A percentile compares a stretch with the other conserved stretches of the same genome.
phyloP scores from a whole-genome alignment of 2,888 invertebrate genomes.

The Macaria notata region DNA sequence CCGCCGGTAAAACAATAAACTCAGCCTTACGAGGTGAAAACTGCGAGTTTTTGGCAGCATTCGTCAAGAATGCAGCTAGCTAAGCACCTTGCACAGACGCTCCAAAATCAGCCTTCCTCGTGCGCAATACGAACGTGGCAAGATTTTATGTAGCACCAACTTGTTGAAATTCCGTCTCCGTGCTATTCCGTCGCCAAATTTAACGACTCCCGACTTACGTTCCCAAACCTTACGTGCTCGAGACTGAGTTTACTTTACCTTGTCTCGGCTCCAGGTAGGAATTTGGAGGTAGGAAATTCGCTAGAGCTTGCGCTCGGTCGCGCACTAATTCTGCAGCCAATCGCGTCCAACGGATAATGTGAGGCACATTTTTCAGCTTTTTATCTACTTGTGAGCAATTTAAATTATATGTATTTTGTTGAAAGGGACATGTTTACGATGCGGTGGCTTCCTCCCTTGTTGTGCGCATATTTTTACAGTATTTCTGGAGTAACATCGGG shows the following conservation, averaged over 20 bases:
- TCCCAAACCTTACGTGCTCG: slow-evolving; percentile 47
- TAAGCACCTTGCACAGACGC: slow-evolving; percentile 42
- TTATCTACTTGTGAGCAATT: slow-evolving; percentile 48
- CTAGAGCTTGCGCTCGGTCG: slow-evolving; percentile 72
- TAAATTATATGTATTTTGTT: slow-evolving; percentile 38
- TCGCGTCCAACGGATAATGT: slow-evolving; percentile 68
- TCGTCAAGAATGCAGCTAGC: slow-evolving; percentile 73
- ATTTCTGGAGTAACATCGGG: slow-evolving; percentile 23
- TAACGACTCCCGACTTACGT: slow-evolving; percentile 45
- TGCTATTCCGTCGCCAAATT: slow-evolving; percentile 66
- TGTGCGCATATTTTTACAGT: slow-evolving; percentile 29
- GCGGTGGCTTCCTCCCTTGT: slow-evolving; percentile 35
- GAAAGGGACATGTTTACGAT: slow-evolving; percentile 41
- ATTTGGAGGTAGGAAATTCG: slow-evolving; percentile 68
- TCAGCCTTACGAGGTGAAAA: slow-evolving; percentile 71
- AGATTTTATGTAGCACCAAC: slow-evolving; percentile 61
- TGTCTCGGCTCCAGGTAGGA: slow-evolving; percentile 34
- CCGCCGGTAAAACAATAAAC: slow-evolving; percentile 60
- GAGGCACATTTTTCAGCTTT: slow-evolving; percentile 61
- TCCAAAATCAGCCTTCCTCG: slow-evolving; percentile 53
- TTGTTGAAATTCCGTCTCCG: slow-evolving; percentile 79
- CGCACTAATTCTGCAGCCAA: slow-evolving; percentile 74
- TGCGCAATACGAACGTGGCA: slow-evolving; percentile 42
- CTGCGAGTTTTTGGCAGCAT: slow-evolving; percentile 78
- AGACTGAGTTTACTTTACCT: slow-evolving; percentile 53